Evolutionary conservation across 2,113 vertebrate genomes (phyloP).

Genomic region (Hyla sarda): DNA sequence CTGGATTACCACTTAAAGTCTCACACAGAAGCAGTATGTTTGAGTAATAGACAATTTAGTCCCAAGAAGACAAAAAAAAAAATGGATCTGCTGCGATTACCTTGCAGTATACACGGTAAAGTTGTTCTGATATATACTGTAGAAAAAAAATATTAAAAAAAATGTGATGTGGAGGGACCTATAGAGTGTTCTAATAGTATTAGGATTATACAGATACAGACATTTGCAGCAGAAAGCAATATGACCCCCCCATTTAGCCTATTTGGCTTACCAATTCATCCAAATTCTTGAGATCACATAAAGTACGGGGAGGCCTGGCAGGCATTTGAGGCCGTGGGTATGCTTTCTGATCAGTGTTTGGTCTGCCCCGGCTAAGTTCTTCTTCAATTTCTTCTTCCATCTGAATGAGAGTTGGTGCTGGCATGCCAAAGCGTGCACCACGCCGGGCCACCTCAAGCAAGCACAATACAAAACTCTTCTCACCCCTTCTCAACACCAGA

Average conservation of each 20-base stretch:
- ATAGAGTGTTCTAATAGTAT: too few species aligned
- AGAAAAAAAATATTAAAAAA: too few species aligned
- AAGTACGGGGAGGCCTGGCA: slow-evolving; percentile 70
- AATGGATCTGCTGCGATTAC: too few species aligned
- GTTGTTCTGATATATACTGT: too few species aligned
- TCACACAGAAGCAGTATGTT: too few species aligned
- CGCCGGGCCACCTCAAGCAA: slow-evolving; percentile 92
- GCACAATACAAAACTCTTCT: slow-evolving; percentile 95
- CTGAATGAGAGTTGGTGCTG: slow-evolving; percentile 95
- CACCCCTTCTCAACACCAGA: slow-evolving; percentile 91
- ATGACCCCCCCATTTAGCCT: neutral
- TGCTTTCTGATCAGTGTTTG: neutral
- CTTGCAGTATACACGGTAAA: too few species aligned
- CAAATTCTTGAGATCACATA: slow-evolving; percentile 90
- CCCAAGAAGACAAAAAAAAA: too few species aligned
- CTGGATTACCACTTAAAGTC: too few species aligned
- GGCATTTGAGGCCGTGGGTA: slow-evolving; percentile 52
- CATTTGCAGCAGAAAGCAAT: too few species aligned
- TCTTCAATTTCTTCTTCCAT: slow-evolving; percentile 96
- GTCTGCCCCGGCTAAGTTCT: slow-evolving; percentile 72
- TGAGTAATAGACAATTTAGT: too few species aligned
- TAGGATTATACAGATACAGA: too few species aligned
- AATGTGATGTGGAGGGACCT: too few species aligned
- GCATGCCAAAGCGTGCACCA: slow-evolving; percentile 91
- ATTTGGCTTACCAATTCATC: slow-evolving; percentile 92